Evolutionary conservation across 2,888 invertebrate genomes (phyloP).

Genomic region (Phaonia tiefii): DNA sequence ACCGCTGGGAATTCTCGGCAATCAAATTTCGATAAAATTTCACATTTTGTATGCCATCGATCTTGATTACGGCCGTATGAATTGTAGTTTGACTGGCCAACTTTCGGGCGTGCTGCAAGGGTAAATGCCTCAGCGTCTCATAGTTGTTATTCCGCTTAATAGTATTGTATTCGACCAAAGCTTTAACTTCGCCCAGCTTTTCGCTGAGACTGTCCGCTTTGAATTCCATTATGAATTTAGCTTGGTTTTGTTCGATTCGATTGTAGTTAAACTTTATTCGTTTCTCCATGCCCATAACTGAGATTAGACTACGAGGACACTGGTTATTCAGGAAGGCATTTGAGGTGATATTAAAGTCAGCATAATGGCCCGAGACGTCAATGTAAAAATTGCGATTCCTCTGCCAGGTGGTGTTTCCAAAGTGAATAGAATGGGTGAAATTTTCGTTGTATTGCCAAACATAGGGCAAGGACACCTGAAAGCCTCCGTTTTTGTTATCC

Average conservation of each 20-base stretch:
- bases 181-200: conserved; percentile 91
- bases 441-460: conserved; percentile 98
- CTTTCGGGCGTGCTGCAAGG: conserved; percentile 66
- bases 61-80: conserved; percentile 92
- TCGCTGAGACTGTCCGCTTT: conserved; percentile 95
- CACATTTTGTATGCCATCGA: conserved; percentile 97
- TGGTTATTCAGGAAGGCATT: conserved; percentile 92
- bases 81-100: conserved; percentile 67
- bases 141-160: conserved; percentile 85
- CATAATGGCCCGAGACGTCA: conserved; percentile 95
- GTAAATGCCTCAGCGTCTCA: conserved; percentile 66
- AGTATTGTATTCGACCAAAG: conserved; percentile 89
- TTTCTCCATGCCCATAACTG: conserved; percentile 97
- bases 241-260: conserved; percentile 89
- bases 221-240: conserved; percentile 92
- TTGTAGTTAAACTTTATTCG: conserved; percentile 92
- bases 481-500: conserved; percentile 91
- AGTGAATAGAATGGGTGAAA: conserved; percentile 93
- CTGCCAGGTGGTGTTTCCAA: conserved; percentile 93
- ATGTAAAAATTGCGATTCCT: conserved; percentile 92
- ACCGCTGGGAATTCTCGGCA: conserved; percentile 90
- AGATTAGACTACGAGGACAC: conserved; percentile 90
- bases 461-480: conserved; percentile 94
- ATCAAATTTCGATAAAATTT: conserved; percentile 94
- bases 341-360: conserved; percentile 91